A percentile compares a stretch with the other conserved stretches of the same genome.
phyloP scores from a whole-genome alignment of 2,113 vertebrate genomes.

The Manacus vitellinus region DNA sequence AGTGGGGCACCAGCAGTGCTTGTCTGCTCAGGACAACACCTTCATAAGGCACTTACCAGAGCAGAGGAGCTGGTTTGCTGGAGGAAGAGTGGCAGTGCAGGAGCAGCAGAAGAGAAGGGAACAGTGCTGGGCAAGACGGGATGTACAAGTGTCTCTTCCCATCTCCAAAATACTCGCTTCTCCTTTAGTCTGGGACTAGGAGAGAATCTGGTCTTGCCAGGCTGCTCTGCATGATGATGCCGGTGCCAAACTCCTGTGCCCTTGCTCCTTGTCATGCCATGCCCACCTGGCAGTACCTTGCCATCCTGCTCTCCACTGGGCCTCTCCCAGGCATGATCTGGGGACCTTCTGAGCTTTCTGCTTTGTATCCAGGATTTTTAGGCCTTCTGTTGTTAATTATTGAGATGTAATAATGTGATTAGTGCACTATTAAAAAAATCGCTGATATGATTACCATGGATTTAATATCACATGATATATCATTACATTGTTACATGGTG shows the following conservation, averaged over 20 bases:
- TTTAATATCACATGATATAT: slow-evolving; percentile 99
- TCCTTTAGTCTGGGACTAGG: not conserved
- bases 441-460: slow-evolving; percentile 94
- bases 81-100: not conserved
- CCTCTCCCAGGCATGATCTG: not conserved
- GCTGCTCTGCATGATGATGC: not conserved
- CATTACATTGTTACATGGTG: slow-evolving; percentile 95
- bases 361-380: slow-evolving; percentile 69
- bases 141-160: not conserved
- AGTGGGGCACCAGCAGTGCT: not conserved
- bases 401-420: slow-evolving; percentile 85
- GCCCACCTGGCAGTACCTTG: not conserved
- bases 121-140: not conserved
- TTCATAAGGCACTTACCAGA: not conserved
- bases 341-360: slow-evolving; percentile 18
- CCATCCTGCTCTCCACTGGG: not conserved
- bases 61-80: not conserved
- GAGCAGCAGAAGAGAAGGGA: not conserved
- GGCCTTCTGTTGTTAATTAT: slow-evolving; percentile 84
- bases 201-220: not conserved
- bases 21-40: not conserved
- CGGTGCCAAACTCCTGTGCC: not conserved
- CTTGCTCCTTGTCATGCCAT: not conserved
- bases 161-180: not conserved
- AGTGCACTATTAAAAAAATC: slow-evolving; percentile 86